Evolutionary conservation across 2,888 invertebrate species (phyloP).

Genomic region (Onchidella celtica): DNA sequence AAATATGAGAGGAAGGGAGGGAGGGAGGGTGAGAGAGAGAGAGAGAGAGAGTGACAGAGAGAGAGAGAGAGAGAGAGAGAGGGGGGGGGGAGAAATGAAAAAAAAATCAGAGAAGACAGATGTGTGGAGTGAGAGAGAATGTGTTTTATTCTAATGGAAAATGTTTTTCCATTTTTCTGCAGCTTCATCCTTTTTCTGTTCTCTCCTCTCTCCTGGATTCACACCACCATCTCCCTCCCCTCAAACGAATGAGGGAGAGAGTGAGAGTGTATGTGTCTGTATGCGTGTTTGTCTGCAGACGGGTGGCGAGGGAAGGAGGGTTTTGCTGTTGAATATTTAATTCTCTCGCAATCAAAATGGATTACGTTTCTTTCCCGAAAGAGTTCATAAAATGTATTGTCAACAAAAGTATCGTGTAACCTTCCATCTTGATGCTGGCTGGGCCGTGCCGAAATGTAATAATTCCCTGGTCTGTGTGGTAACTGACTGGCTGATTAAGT

Average conservation of each 20-base stretch:
- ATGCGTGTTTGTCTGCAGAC: not conserved
- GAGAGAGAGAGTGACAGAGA: constrained; percentile 17
- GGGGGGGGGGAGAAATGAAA: constrained; percentile 17
- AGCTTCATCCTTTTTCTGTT: too few species aligned
- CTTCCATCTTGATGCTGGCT: too few species aligned
- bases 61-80: constrained; percentile 17
- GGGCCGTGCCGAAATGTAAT: too few species aligned
- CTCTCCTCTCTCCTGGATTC: too few species aligned
- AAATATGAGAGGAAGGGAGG: constrained; percentile 20
- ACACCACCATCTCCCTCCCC: too few species aligned
- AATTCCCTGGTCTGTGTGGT: too few species aligned
- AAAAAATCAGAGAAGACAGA: not conserved
- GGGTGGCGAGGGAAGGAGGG: not conserved
- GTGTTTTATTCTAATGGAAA: not conserved
- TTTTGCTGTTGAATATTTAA: too few species aligned
- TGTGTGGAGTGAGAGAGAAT: not conserved
- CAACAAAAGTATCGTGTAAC: too few species aligned
- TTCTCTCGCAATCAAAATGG: too few species aligned
- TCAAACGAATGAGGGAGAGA: constrained; percentile 6
- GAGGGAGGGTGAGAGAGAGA: constrained; percentile 7
- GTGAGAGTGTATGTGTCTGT: not conserved
- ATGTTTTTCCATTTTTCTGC: too few species aligned
- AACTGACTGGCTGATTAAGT: not conserved
- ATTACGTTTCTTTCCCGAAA: too few species aligned
- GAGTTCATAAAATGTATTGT: too few species aligned